Evolutionary conservation across 2,797 vertebrate genomes (phyloP).

Genomic region (Scleropages formosus): DNA sequence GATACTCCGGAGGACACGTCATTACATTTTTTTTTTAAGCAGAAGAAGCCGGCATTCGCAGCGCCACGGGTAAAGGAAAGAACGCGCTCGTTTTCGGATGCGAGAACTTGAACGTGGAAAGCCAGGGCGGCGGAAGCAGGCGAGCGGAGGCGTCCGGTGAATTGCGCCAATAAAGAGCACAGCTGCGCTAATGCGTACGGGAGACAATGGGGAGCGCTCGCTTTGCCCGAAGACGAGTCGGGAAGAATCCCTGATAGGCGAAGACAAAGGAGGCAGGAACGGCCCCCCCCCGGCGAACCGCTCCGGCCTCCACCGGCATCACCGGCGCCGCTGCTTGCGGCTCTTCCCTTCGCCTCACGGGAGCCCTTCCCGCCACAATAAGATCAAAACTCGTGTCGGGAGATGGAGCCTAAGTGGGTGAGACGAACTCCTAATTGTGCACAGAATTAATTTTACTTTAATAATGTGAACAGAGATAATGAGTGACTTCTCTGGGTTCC

Average conservation of each 20-base stretch:
- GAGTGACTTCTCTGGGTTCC: too few species aligned
- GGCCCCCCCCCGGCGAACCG: conserved; percentile 53
- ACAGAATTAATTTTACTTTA: background rate
- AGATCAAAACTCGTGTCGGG: background rate
- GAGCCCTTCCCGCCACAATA: background rate
- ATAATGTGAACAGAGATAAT: background rate
- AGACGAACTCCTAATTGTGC: background rate
- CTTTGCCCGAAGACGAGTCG: conserved; percentile 68
- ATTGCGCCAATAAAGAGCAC: conserved; percentile 74
- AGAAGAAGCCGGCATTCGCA: background rate
- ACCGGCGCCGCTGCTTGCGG: conserved; percentile 64
- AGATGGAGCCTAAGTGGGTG: too few species aligned
- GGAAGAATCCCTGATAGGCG: conserved; percentile 59
- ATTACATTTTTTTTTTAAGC: background rate
- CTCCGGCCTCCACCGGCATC: conserved; percentile 64
- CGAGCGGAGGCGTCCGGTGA: conserved; percentile 62
- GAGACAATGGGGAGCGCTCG: conserved; percentile 67
- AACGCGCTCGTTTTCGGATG: background rate
- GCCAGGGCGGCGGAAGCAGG: conserved; percentile 37
- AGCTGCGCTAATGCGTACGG: conserved; percentile 93
- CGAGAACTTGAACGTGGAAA: background rate
- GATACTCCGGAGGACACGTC: background rate
- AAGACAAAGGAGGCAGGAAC: conserved; percentile 67
- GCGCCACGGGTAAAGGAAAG: background rate
- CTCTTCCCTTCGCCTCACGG: background rate